Base-by-base conservation (phyloP, 2,888 invertebrate species). In the Sminthurinus aureus region DNA sequence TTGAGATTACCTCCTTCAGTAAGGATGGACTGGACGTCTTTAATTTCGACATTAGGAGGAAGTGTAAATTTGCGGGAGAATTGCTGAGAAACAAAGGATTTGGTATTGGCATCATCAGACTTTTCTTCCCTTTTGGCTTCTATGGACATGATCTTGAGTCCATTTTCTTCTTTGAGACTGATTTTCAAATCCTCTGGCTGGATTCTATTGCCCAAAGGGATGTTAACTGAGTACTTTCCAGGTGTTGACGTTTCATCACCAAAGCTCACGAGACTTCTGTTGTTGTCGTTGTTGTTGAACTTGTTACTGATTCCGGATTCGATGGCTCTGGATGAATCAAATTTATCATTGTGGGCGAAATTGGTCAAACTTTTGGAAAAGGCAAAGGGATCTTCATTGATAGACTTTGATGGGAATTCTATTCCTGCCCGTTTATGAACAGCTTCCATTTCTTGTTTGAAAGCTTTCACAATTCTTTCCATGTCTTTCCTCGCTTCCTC, bases 1-100 rank as follows among this genome's bases (percentile, higher is more conserved):
- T 85, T 85, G 20, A 89, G 82, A n/a, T 88, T 76, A 15, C 89
- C 89, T 51, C 89, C 88, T 13, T 85, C 83, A 12, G 86, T 84
- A 22, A 89, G 82, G 26, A 85, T 73, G 0, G 89, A 88, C 77
- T 89, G 88, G 66, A 89, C 82, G 38, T 86, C 84, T 2, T 87
- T 83, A 0, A 78, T 15, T 20, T 89, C 88, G 13, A 89, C 84
- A 38, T 86, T 85, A 15, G 88, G 88, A 0, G 89, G 89, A 18
- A 89, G 78, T 0, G 88, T 87, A 69, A 89, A 88, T 58, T 88
- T 86, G 13, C 88, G 82, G 2, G 80, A 81, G n/a, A 89, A 80
- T 83, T 89, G 89, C 79, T 89, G 89, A 26, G 87, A 88, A 74
- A 86, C 79, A 26, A 87, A 85, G 26, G 87, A 85, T 52, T 15